Conservation (phyloP, 2,888 invertebrate genomes). For the Eudemis profundana region DNA sequence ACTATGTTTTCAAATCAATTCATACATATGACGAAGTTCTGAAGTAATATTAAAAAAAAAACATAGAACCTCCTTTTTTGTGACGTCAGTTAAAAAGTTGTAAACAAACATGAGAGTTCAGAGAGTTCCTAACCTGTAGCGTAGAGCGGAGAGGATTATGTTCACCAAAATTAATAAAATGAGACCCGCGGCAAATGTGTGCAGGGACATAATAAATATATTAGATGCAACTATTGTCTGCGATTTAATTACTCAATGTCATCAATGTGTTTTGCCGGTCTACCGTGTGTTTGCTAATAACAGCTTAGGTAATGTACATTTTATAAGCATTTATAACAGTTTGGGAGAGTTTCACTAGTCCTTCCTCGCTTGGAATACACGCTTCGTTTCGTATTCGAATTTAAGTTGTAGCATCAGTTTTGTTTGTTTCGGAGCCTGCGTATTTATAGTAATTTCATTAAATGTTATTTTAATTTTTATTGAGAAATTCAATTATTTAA, state of each 20-base stretch:
- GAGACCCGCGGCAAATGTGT: constrained; percentile 56
- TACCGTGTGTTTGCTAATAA: constrained; percentile 43
- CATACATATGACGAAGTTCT: too few species aligned
- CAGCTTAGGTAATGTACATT: constrained; percentile 42
- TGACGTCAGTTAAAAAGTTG: too few species aligned
- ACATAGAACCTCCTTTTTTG: too few species aligned
- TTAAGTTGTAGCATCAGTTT: constrained; percentile 20
- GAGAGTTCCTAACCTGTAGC: too few species aligned
- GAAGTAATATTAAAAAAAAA: too few species aligned
- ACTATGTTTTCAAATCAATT: too few species aligned
- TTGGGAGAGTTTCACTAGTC: constrained; percentile 27
- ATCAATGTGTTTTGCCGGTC: constrained; percentile 51
- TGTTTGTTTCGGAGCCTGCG: constrained; percentile 9
- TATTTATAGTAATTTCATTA: too few species aligned
- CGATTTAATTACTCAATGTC: constrained; percentile 65
- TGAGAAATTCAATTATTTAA: too few species aligned
- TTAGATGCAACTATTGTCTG: constrained; percentile 63
- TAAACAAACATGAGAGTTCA: too few species aligned
- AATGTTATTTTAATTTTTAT: too few species aligned
- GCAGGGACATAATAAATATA: constrained; percentile 62
- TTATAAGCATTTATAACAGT: constrained; percentile 34
- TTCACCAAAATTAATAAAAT: constrained; percentile 53
- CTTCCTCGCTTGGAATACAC: constrained; percentile 30
- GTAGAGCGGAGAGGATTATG: too few species aligned
- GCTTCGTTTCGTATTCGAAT: constrained; percentile 28